Evolutionary conservation across 1,140 invertebrate species (phyloP).

Genomic region (Piezodorus guildinii): DNA sequence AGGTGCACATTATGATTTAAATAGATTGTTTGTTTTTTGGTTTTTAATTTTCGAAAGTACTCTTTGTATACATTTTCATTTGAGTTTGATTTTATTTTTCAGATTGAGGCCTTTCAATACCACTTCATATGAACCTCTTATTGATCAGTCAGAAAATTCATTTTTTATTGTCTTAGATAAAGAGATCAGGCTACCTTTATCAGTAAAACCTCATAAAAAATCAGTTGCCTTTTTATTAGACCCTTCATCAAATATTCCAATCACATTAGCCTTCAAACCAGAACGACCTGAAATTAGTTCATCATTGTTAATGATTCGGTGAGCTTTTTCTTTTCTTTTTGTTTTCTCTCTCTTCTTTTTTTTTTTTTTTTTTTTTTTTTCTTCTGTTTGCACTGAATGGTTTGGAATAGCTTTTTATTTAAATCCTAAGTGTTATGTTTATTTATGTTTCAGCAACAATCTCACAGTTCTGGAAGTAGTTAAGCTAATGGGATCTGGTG

Average conservation of each 20-base stretch:
- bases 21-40: not conserved
- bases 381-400: too few species aligned
- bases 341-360: too few species aligned
- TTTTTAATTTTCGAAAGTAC: not conserved
- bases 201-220: constrained; percentile 17
- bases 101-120: constrained; percentile 13
- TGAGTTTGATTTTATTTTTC: constrained; percentile 16
- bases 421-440: constrained; percentile 22
- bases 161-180: constrained; percentile 14
- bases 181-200: constrained; percentile 2
- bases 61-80: not conserved
- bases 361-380: too few species aligned
- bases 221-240: constrained; percentile 12
- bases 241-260: constrained; percentile 13
- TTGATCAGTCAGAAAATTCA: constrained; percentile 1
- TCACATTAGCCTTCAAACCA: constrained; percentile 15
- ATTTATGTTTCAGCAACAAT: constrained; percentile 63
- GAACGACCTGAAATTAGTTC: constrained; percentile 19
- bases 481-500: constrained; percentile 68
- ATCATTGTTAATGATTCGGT: constrained; percentile 19
- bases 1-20: not conserved
- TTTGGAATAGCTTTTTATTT: too few species aligned
- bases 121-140: not conserved
- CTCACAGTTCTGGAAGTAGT: constrained; percentile 82
- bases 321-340: not conserved